Base-by-base conservation (phyloP, 2,888 invertebrate species). In the Eupithecia subfuscata region DNA sequence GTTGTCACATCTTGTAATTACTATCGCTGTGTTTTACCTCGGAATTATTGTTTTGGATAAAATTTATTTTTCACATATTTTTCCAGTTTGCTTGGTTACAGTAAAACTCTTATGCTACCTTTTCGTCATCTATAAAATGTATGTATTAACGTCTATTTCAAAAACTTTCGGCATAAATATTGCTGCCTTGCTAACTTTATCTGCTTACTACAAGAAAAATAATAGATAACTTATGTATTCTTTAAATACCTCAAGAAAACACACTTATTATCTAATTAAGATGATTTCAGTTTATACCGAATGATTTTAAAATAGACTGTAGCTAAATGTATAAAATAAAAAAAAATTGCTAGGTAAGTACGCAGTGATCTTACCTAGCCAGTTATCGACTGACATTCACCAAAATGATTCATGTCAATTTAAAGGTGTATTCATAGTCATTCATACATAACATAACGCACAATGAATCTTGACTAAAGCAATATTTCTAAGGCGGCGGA, bases 1-100 rank as follows among this genome's bases (percentile, higher is more conserved):
- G 81, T 84, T 84, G 86, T 87, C 87, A 87, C 86, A 87, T 83
- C 85, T 87, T 87, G 86, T 81, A 76, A 75, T 82, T 84, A 84
- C 76, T 48, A 69, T 80, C 70, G 75, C 83, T 83, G 82, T 79
- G 74, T 74, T 70, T 45, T 70, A 78, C 80, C 80, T 78, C 73
- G 25, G 80, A 82, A 67, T 52, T 86, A 83, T 83, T 85, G 82
- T 82, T 83, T 81, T 84, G 71, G 30, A 18, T 34, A 9, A 64
- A 8, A 64, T 64, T 64, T 34, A 52, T 16, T 34, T 30, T 18
- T 16, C 1, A 34, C 2, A 64, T 34, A 18, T 9, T 34, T 64
- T 34, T 34, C 18, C 30, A 25, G 25, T 25, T 16, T 22, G 11
- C 3, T 52, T 45, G 16, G 16, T 45, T 45, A 18, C n/a, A 18